These are phyloP conservation scores for Cepaea hortensis DNA, from an alignment of 2,888 invertebrate genomes.

Conservation along the genomic window DNA sequence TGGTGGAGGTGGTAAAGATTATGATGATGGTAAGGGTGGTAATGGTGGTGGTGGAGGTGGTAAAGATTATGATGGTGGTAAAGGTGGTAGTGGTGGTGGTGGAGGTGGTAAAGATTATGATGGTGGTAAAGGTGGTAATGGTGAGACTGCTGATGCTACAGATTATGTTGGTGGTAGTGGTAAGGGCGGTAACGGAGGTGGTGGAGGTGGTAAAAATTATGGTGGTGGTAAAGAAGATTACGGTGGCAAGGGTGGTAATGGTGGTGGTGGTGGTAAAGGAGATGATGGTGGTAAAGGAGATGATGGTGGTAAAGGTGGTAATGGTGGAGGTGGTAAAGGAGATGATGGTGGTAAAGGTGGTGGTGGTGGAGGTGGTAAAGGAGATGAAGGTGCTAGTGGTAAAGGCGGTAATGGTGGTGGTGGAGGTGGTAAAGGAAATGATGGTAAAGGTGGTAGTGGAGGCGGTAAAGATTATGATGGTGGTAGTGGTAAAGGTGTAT, in stretches of 20 bases:
- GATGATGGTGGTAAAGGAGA: background rate
- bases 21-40: background rate
- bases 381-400: background rate
- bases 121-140: background rate
- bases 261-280: background rate
- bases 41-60: background rate
- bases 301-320: background rate
- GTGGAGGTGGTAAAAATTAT: conserved; percentile 1
- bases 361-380: background rate
- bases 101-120: background rate
- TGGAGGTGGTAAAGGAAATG: background rate
- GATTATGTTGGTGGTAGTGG: background rate
- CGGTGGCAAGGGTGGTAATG: background rate
- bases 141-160: background rate
- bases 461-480: background rate
- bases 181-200: background rate
- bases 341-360: background rate
- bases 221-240: background rate
- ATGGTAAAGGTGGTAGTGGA: conserved; percentile 8
- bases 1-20: background rate
- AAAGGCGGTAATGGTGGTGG: background rate
- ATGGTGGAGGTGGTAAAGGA: background rate
- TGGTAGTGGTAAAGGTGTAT: background rate
- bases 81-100: background rate
- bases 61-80: background rate